Conservation (phyloP, 2,113 vertebrate species). For the Tragelaphus buxtoni region DNA sequence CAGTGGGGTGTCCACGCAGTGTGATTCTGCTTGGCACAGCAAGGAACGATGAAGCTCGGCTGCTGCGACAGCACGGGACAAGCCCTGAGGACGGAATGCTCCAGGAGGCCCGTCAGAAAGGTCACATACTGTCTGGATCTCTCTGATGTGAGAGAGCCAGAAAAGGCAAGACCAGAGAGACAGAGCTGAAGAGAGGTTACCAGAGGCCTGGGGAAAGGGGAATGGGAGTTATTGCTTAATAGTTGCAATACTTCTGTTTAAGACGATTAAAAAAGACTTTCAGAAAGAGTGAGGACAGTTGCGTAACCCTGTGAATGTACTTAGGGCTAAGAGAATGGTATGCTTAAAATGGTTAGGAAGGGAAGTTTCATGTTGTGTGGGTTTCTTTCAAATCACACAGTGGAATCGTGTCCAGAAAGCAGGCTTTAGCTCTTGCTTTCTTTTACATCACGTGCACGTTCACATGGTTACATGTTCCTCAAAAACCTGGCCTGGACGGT, state of each 20-base stretch:
- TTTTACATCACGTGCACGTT: neutral
- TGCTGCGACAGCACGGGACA: rapidly evolving
- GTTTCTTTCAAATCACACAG: neutral
- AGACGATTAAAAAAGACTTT: neutral
- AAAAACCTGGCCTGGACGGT: neutral
- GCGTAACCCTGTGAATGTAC: neutral
- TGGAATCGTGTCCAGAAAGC: neutral
- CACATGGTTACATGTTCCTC: neutral
- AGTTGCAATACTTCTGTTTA: neutral
- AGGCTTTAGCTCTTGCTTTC: neutral
- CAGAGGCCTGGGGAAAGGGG: neutral
- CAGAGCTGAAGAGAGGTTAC: neutral
- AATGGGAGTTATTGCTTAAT: rapidly evolving
- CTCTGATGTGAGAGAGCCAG: neutral
- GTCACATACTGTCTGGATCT: rapidly evolving
- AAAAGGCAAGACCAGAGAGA: neutral
- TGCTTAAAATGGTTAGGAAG: neutral
- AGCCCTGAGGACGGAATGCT: rapidly evolving
- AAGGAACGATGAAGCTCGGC: rapidly evolving
- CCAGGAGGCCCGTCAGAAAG: too few species aligned
- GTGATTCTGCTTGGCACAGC: rapidly evolving
- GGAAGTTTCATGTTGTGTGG: neutral
- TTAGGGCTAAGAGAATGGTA: rapidly evolving
- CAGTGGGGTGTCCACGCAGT: rapidly evolving
- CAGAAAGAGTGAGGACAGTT: neutral